Evolutionary conservation across 2,888 invertebrate species (phyloP), one percentile per base, ranked within the genome.

Genomic region (Ischnus inquisitorius): DNA sequence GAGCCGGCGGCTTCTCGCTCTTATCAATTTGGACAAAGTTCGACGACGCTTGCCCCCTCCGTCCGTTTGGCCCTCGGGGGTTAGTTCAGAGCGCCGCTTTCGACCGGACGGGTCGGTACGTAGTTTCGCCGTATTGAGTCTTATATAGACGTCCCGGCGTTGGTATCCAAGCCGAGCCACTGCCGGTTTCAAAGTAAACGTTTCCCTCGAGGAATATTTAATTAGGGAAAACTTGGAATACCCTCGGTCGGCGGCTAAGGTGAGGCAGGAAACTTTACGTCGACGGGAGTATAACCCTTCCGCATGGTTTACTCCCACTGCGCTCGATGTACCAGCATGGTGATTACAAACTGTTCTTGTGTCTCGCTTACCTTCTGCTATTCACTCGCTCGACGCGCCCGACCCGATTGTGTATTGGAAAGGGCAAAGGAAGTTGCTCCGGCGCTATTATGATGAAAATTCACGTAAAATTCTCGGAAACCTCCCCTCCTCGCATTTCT

Each of bases 161-260:
- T 25, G 41, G 60, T 34, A 57, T 22, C 22, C 72, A 48, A 67
- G 6, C 60, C 77, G 68, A 57, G 22, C 75, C 64, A 64, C 48
- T 22, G 48, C 19, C 34, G 48, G 48, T 84, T 71, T 72, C 82
- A 76, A 83, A 81, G 85, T 76, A 76, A 83, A 85, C 81, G 78
- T 79, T 83, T 83, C 85, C 87, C 86, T 72, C 77, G 80, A 82
- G 83, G 85, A 81, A 87, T 83, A 86, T 85, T 87, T 86, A 87
- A 87, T 87, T 87, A 87, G 86, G 64, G 72, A 82, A 83, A 86
- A 87, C 77, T 86, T 46, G 57, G 43, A 14, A 25, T 60, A 51
- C 41, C 34, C 19, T 46, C 64, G 60, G 48, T 67, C 75, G 34
- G 46, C 46, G 12, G 48, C 54, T 51, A 62, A 39, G 48, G 57